Percentiles rank a stretch among this genome's conserved stretches.
Conservation (phyloP, 1,140 invertebrate genomes). For the Grapholita molesta region DNA sequence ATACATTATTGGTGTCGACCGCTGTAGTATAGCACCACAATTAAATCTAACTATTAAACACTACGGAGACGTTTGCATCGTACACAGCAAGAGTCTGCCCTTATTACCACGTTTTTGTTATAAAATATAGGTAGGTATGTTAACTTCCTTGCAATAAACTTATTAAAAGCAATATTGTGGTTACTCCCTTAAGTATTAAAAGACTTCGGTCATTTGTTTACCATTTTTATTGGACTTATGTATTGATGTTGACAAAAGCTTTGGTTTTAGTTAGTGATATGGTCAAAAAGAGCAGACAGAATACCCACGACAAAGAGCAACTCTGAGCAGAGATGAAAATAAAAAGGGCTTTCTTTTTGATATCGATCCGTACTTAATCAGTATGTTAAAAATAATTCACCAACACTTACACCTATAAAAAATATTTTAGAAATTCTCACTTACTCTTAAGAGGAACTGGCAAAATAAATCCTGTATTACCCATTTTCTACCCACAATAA, state of each 20-base stretch:
- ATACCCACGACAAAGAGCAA: background rate
- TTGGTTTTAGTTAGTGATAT: background rate
- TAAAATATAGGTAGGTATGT: no score
- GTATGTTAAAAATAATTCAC: constrained; percentile 69
- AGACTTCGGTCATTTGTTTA: background rate
- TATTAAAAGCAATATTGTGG: background rate
- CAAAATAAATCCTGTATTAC: constrained; percentile 75
- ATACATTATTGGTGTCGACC: constrained; percentile 59
- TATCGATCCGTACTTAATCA: constrained; percentile 59
- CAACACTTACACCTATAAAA: constrained; percentile 72
- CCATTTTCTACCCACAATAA: constrained; percentile 41
- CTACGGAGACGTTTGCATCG: constrained; percentile 41
- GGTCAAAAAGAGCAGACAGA: background rate
- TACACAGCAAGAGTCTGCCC: background rate
- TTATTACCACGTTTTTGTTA: background rate
- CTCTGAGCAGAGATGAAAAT: background rate
- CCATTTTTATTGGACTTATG: background rate
- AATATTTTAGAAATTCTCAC: constrained; percentile 77
- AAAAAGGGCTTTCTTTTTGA: constrained; percentile 34
- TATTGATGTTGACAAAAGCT: background rate
- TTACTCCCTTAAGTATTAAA: background rate
- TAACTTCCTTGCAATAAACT: background rate
- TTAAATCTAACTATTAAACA: constrained; percentile 52
- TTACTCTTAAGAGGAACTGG: constrained; percentile 77
- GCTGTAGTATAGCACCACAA: constrained; percentile 59